A percentile compares a stretch with the other conserved stretches of the same genome.
phyloP scores from a whole-genome alignment of 2,888 invertebrate genomes.

The Cephus nigrinus region DNA sequence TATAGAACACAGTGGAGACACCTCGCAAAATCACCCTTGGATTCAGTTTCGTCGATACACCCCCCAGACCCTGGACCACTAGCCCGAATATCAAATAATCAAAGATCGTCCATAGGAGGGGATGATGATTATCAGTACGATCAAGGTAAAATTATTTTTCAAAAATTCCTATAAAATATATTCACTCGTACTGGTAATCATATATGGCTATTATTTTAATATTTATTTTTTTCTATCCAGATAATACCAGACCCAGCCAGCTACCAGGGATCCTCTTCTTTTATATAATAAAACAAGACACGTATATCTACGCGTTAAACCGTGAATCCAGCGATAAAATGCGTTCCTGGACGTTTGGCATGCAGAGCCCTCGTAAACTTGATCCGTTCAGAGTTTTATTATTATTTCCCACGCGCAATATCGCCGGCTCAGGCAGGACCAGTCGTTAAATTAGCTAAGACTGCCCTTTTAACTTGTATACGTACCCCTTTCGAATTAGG shows the following conservation, averaged over 20 bases:
- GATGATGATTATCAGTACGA: neutral
- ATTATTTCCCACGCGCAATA: constrained; percentile 64
- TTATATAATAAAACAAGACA: neutral
- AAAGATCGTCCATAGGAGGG: neutral
- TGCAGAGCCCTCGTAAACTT: constrained; percentile 55
- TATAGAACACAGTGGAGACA: neutral
- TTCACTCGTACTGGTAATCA: neutral
- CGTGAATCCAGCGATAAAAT: constrained; percentile 51
- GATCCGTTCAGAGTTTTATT: constrained; percentile 65
- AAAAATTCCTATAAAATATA: neutral
- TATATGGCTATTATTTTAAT: neutral
- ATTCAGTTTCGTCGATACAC: neutral
- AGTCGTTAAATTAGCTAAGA: constrained; percentile 63
- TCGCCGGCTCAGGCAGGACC: constrained; percentile 49
- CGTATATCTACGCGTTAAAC: neutral
- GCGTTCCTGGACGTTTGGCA: constrained; percentile 24
- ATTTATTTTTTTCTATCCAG: neutral
- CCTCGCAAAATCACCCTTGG: neutral
- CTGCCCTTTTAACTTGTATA: constrained; percentile 38
- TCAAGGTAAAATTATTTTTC: neutral
- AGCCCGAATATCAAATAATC: neutral
- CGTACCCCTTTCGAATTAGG: constrained; percentile 17
- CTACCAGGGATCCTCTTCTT: neutral
- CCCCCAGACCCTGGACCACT: neutral
- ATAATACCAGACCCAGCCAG: neutral